Percentiles rank a stretch among this genome's conserved stretches.
These are phyloP conservation scores for Leptarthrus brevirostris DNA, from an alignment of 2,888 invertebrate species.

Conservation along the genomic window DNA sequence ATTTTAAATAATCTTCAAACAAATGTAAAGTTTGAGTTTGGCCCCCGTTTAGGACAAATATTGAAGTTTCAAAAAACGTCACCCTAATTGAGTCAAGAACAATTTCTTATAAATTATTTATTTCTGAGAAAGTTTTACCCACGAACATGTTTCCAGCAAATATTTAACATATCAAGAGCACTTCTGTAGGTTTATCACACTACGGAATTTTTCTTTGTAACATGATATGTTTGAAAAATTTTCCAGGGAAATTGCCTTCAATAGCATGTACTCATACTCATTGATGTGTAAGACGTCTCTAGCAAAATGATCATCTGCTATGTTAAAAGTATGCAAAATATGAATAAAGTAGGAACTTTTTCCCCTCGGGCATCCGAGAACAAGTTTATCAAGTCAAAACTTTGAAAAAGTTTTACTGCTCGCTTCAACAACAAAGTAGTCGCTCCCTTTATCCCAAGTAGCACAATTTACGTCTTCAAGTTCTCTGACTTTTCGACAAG, in stretches of 20 bases:
- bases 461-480: constrained; percentile 8
- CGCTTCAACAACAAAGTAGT: constrained; percentile 32
- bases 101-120: too few relatives aligned
- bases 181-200: not conserved
- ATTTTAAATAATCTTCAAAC: too few relatives aligned
- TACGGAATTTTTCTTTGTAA: not conserved
- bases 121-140: too few relatives aligned
- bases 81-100: too few relatives aligned
- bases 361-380: constrained; percentile 26
- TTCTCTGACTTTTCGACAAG: constrained; percentile 19
- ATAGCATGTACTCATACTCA: constrained; percentile 5
- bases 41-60: too few relatives aligned
- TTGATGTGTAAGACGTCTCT: constrained; percentile 33
- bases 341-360: constrained; percentile 17
- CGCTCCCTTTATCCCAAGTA: constrained; percentile 25
- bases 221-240: constrained; percentile 35
- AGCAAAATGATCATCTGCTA: constrained; percentile 24
- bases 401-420: constrained; percentile 26
- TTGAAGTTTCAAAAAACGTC: too few relatives aligned
- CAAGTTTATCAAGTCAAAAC: constrained; percentile 41
- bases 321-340: constrained; percentile 43
- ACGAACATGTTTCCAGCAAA: not conserved
- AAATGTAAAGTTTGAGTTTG: too few relatives aligned
- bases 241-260: constrained; percentile 32
- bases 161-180: constrained; percentile 17